Evolutionary conservation across 2,888 invertebrate species (phyloP).

Genomic region (Pteria penguin): DNA sequence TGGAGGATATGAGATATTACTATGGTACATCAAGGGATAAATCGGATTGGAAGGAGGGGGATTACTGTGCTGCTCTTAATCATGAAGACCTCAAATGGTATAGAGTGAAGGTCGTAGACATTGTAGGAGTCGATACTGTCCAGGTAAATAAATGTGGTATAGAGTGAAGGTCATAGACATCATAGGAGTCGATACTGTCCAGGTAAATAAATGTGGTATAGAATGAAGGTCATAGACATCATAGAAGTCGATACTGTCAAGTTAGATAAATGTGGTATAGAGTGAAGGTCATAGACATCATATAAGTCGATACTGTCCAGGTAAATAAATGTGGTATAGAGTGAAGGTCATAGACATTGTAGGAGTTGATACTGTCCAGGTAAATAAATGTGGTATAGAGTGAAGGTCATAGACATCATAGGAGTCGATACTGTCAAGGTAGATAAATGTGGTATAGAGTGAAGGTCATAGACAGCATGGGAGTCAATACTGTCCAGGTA

Average conservation of each 20-base stretch:
- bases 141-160: no score
- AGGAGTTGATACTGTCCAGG: no score
- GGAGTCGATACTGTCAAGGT: no score
- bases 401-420: no score
- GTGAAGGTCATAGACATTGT: no score
- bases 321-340: no score
- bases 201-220: no score
- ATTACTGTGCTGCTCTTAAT: conserved; percentile 83
- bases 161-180: conserved; percentile 82
- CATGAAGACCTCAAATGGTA: conserved; percentile 84
- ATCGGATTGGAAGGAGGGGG: conserved; percentile 55
- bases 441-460: no score
- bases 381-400: no score
- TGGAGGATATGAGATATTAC: conserved; percentile 55
- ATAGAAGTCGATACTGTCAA: conserved; percentile 56
- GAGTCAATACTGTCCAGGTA: no score
- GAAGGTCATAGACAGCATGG: no score
- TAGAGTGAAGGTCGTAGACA: conserved; percentile 82
- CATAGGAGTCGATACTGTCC: conserved; percentile 53
- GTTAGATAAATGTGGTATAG: no score
- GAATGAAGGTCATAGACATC: conserved; percentile 82
- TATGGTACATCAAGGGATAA: conserved; percentile 48
- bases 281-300: conserved; percentile 80
- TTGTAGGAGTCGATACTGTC: conserved; percentile 54
- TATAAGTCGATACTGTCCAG: conserved; percentile 57